Base-by-base conservation (phyloP, 2,113 vertebrate genomes). In the Capreolus pygargus region DNA sequence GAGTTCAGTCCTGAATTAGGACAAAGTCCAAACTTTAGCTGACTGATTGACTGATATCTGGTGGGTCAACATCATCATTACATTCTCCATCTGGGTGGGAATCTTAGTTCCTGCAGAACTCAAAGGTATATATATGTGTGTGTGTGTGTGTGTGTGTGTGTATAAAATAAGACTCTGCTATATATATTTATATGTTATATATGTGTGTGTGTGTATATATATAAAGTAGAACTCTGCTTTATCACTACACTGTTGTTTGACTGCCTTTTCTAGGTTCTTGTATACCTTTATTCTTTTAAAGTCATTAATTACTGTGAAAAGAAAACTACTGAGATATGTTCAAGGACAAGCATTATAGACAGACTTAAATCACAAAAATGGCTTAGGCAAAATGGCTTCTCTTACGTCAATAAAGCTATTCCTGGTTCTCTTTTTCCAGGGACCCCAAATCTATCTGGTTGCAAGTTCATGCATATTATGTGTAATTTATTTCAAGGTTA, bases 401-500 rank as follows among this genome's bases (percentile, higher is more conserved):
- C 33, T 82, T 25, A 54, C 9, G 79, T 83, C 50, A 83, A 83
- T 21, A 83, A 36, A 36, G 3, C 50, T 19, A 83, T 83, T 83
- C 33, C 6, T 3, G 3, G 11, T 54, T 83, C 50, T 54, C 33
- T 36, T 54, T 83, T 23, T 83, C 33, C 30, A 52, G 79, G 45
- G 19, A n/a, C 50, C 11, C 19, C 50, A 5, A 54, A 36, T 13
- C 11, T 83, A 12, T 54, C 79, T 54, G 79, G 6, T 83, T n/a
- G 33, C 7, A 52, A 1, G 5, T 70, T 60, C 54, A 33, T 86
- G 58, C 6, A 8, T 21, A 1, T 6, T 12, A 28, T 0, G 15
- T 70, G 14, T 61, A 25, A 64, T 27, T 87, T 50, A 36, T 55
- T 86, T 95, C 15, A 74, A 79, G 57, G 33, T 78, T 91, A 84